A percentile compares a stretch with the other conserved stretches of the same genome.
phyloP scores from a whole-genome alignment of 2,888 invertebrate genomes.

The Ctena decussata region DNA sequence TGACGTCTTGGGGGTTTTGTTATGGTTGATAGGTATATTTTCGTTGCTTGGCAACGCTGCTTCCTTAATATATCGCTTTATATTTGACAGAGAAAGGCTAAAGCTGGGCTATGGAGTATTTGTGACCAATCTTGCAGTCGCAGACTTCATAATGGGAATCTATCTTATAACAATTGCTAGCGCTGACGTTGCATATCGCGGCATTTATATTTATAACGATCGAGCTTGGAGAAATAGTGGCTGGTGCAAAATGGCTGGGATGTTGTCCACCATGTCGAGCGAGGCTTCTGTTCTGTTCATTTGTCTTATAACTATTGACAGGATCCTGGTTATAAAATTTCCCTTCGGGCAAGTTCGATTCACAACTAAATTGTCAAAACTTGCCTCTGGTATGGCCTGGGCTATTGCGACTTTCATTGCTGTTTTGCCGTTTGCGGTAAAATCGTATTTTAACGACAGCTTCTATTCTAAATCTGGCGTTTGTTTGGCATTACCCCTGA shows the following conservation, averaged over 20 bases:
- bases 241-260: slow-evolving; percentile 66
- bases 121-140: slow-evolving; percentile 50
- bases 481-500: slow-evolving; percentile 84
- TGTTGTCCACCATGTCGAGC: slow-evolving; percentile 87
- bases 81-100: slow-evolving; percentile 3
- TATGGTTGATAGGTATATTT: background rate
- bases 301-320: slow-evolving; percentile 90
- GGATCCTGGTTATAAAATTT: slow-evolving; percentile 89
- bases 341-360: slow-evolving; percentile 87
- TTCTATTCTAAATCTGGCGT: slow-evolving; percentile 82
- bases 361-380: slow-evolving; percentile 66
- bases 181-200: slow-evolving; percentile 64
- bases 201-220: slow-evolving; percentile 64
- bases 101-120: slow-evolving; percentile 57
- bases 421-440: slow-evolving; percentile 79
- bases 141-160: slow-evolving; percentile 56
- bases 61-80: background rate
- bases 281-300: slow-evolving; percentile 90
- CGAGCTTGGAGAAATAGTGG: slow-evolving; percentile 61
- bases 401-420: slow-evolving; percentile 74
- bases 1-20: background rate
- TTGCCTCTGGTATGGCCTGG: slow-evolving; percentile 74
- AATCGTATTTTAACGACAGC: slow-evolving; percentile 78
- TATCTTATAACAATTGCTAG: slow-evolving; percentile 62
- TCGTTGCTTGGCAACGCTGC: background rate